Conservation (phyloP, 2,888 invertebrate species). For the Acanthoscelides obtectus region DNA sequence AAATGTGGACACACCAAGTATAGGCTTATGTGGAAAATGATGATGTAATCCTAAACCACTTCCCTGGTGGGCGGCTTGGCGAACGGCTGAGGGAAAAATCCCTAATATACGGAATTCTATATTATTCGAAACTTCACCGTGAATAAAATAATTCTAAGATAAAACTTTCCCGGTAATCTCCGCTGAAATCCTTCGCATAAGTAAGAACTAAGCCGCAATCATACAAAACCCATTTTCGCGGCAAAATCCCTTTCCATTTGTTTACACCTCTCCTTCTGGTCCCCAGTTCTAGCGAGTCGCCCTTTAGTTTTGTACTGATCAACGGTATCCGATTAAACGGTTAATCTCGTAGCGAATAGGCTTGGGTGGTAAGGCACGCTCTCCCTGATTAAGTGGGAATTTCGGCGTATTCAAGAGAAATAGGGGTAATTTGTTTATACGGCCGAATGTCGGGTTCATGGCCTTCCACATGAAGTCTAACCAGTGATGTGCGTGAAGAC, state of each 20-base stretch:
- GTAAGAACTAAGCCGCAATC: not conserved
- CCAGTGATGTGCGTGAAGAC: not conserved
- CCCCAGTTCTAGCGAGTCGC: not conserved
- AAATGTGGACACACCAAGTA: no score
- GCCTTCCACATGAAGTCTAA: not conserved
- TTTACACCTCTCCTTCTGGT: not conserved
- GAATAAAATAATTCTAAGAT: not conserved
- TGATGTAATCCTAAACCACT: no score
- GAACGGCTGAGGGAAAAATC: no score
- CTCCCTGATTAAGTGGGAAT: constrained; percentile 11
- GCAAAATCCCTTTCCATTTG: not conserved
- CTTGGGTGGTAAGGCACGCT: constrained; percentile 3
- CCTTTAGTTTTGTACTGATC: not conserved
- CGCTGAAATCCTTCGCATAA: not conserved
- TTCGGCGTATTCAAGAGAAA: constrained; percentile 6
- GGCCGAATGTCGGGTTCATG: not conserved
- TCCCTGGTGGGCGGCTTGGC: no score
- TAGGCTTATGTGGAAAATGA: no score
- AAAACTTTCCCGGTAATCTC: not conserved
- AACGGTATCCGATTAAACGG: not conserved
- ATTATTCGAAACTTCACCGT: no score
- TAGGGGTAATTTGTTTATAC: constrained; percentile 6
- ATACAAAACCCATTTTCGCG: not conserved
- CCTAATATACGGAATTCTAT: no score
- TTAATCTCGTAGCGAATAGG: not conserved